A percentile compares a stretch with the other conserved stretches of the same genome.
These are phyloP conservation scores for Whitmania pigra DNA, from an alignment of 1,140 invertebrate genomes.

Conservation along the genomic window DNA sequence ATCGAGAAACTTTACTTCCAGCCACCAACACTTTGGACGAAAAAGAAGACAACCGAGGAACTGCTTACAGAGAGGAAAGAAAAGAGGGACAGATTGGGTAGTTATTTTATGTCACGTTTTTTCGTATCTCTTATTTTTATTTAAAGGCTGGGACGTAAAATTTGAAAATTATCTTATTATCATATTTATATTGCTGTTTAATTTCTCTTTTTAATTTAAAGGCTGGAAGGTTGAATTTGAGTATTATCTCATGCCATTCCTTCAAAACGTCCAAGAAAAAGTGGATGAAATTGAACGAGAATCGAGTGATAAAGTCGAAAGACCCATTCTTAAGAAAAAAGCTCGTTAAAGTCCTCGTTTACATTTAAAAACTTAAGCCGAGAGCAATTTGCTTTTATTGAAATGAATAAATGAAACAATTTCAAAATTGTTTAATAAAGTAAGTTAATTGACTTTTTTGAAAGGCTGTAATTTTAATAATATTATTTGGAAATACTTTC, in stretches of 20 bases:
- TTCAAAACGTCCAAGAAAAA: constrained; percentile 34
- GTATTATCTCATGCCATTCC: constrained; percentile 43
- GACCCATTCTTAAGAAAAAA: constrained; percentile 11
- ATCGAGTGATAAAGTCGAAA: background rate
- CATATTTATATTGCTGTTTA: too few relatives aligned
- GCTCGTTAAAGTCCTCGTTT: background rate
- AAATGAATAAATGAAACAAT: background rate
- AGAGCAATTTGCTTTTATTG: background rate
- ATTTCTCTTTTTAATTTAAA: background rate
- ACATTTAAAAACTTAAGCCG: background rate
- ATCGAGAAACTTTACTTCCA: background rate
- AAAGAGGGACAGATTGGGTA: background rate
- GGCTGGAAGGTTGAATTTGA: constrained; percentile 43
- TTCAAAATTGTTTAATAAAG: background rate
- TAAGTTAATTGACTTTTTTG: background rate
- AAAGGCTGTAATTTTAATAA: background rate
- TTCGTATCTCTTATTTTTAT: background rate
- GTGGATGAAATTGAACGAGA: constrained; percentile 20
- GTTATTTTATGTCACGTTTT: background rate
- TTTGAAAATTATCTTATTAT: constrained; percentile 43
- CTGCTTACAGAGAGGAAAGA: background rate
- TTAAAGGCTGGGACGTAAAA: constrained; percentile 38
- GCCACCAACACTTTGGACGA: background rate
- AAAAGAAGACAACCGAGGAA: background rate
- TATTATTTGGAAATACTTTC: background rate